Evolutionary conservation across 2,113 vertebrate species (phyloP).

Genomic region (Sander lucioperca): DNA sequence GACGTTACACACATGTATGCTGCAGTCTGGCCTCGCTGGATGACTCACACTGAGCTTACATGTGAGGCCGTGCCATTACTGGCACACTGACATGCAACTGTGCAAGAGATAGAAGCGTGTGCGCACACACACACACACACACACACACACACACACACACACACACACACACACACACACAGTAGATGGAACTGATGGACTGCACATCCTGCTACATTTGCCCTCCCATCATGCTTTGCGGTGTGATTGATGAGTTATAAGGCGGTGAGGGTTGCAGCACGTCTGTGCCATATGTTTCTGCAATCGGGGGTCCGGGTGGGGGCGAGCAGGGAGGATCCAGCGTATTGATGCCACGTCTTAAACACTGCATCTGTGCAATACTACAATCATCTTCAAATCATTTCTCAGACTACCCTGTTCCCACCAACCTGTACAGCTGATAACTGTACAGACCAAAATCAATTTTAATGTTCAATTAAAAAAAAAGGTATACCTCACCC

Average conservation of each 20-base stretch:
- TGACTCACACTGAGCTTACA: conserved; percentile 58
- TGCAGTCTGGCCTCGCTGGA: conserved; percentile 23
- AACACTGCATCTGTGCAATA: neutral
- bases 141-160: conserved; percentile 14
- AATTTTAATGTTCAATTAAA: neutral
- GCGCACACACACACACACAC: conserved; percentile 24
- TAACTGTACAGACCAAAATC: neutral
- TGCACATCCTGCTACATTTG: conserved; percentile 24
- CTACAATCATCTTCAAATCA: no score
- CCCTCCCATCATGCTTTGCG: conserved; percentile 72
- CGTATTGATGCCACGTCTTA: neutral
- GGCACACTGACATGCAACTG: conserved; percentile 28
- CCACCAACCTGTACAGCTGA: neutral
- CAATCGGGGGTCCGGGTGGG: neutral
- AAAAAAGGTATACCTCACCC: neutral
- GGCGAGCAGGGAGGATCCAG: neutral
- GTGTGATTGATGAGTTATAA: conserved; percentile 68
- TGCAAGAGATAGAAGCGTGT: neutral
- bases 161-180: conserved; percentile 18
- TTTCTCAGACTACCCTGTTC: neutral
- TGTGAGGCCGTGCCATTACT: conserved; percentile 44
- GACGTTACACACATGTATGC: conserved; percentile 13
- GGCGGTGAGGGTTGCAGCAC: conserved; percentile 42
- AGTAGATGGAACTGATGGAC: conserved; percentile 50
- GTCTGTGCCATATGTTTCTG: conserved; percentile 52